Base-by-base conservation (phyloP, 2,888 invertebrate genomes). In the Galerucella nymphaeae region DNA sequence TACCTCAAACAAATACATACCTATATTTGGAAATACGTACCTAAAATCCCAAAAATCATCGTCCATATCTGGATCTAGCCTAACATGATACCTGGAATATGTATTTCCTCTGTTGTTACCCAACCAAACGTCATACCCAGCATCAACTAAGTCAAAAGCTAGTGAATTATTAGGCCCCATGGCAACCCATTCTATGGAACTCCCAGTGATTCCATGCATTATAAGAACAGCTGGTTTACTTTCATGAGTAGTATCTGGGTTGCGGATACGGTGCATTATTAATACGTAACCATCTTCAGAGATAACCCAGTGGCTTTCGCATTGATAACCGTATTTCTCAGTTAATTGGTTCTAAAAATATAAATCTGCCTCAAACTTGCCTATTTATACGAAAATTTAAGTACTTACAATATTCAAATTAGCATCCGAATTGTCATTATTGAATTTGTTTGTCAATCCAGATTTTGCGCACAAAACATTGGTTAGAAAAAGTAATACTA, bases 261-360 rank as follows among this genome's bases (percentile, higher is more conserved):
- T 38, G 4, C 90, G 89, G 61, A 96, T 93, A 55, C 96, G 89
- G 82, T 96, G 94, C 82, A 96, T 79, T 73, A 90, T 89, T 76
- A 96, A 86, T 16, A 94, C 90, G 82, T 94, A 96, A 2, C 94
- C 94, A 87, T 96, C 96, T 3, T 88, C 84, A 0, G 96, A 96
- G 8, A 86, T 86, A 0, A 93, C 75, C 1, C 83, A 83, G 82
- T 94, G 91, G n/a, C 87, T 88, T 84, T 94, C 93, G 0, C 89
- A 83, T 0, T 89, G 89, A 82, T 93, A 94, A 0, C 90, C 89
- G 63, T 86, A 62, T 38, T 63, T 62, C 57, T 18, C 53, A 18
- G 16, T 16, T n/a, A 53, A 10, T 16, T 53, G 53, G 2, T 53
- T n/a, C 20, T 41, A 74, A 55, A 18, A 64, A 61, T 48, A 30